Evolutionary conservation across 2,888 invertebrate genomes (phyloP).

Genomic region (Abrostola tripartita): DNA sequence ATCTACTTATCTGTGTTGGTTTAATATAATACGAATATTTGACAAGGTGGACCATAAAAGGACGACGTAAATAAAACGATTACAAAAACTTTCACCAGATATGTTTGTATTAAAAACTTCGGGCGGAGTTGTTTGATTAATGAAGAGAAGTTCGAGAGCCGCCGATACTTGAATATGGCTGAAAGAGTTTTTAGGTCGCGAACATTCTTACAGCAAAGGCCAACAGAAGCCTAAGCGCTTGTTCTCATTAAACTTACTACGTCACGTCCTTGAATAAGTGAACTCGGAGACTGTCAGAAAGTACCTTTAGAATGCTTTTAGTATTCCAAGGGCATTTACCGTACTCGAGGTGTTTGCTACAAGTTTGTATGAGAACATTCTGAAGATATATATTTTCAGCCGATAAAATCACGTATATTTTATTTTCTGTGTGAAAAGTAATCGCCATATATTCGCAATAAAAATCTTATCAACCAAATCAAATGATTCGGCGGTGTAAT

Average conservation of each 20-base stretch:
- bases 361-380: neutral
- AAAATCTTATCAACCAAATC: slow-evolving; percentile 74
- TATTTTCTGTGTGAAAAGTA: slow-evolving; percentile 60
- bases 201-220: slow-evolving; percentile 72
- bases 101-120: slow-evolving; percentile 62
- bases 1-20: neutral
- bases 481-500: slow-evolving; percentile 74
- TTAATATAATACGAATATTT: neutral
- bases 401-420: slow-evolving; percentile 47
- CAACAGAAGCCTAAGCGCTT: slow-evolving; percentile 60
- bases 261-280: slow-evolving; percentile 65
- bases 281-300: slow-evolving; percentile 47
- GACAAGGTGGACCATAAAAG: slow-evolving; percentile 5
- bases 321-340: slow-evolving; percentile 14
- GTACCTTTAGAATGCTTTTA: slow-evolving; percentile 15
- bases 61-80: slow-evolving; percentile 10
- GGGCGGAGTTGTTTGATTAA: slow-evolving; percentile 74
- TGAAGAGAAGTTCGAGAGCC: slow-evolving; percentile 77
- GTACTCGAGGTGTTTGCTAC: neutral
- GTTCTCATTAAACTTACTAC: slow-evolving; percentile 71
- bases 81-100: slow-evolving; percentile 39
- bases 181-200: slow-evolving; percentile 79
- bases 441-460: slow-evolving; percentile 70
- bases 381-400: slow-evolving; percentile 7
- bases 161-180: slow-evolving; percentile 74